These are phyloP conservation scores for Charaxes varanes DNA, from an alignment of 1,140 invertebrate species.

Conservation along the genomic window DNA sequence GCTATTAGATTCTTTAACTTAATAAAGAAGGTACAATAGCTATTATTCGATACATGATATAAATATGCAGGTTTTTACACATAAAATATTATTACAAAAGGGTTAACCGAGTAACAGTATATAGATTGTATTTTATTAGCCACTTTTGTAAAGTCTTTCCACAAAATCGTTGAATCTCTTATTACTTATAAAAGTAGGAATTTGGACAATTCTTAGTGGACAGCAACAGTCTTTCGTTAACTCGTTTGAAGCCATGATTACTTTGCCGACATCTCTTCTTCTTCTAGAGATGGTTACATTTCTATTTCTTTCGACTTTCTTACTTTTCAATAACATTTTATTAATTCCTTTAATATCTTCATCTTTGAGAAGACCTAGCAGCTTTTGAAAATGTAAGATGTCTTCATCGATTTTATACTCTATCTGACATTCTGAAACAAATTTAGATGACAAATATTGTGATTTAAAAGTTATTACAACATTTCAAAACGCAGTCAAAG, in stretches of 20 bases:
- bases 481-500: too few relatives aligned
- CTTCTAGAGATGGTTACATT: constrained; percentile 1
- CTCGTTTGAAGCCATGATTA: constrained; percentile 3
- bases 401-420: constrained; percentile 36
- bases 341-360: constrained; percentile 17
- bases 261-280: constrained; percentile 7
- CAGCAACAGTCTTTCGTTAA: constrained; percentile 28
- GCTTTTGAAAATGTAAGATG: constrained; percentile 28
- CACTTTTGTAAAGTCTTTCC: constrained; percentile 11
- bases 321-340: constrained; percentile 11
- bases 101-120: too few relatives aligned
- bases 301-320: not conserved
- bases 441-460: not conserved
- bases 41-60: too few relatives aligned
- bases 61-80: too few relatives aligned
- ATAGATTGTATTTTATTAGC: not conserved
- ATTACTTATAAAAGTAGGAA: constrained; percentile 32
- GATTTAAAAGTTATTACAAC: not conserved
- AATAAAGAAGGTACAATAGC: too few relatives aligned
- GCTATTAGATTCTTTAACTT: too few relatives aligned
- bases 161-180: constrained; percentile 28
- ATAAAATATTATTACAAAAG: too few relatives aligned
- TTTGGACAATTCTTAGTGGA: constrained; percentile 19
- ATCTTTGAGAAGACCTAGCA: constrained; percentile 28
- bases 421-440: constrained; percentile 33